Evolutionary conservation across 2,888 invertebrate genomes (phyloP), one percentile per base, ranked within the genome.

Genomic region (Timandra comae): DNA sequence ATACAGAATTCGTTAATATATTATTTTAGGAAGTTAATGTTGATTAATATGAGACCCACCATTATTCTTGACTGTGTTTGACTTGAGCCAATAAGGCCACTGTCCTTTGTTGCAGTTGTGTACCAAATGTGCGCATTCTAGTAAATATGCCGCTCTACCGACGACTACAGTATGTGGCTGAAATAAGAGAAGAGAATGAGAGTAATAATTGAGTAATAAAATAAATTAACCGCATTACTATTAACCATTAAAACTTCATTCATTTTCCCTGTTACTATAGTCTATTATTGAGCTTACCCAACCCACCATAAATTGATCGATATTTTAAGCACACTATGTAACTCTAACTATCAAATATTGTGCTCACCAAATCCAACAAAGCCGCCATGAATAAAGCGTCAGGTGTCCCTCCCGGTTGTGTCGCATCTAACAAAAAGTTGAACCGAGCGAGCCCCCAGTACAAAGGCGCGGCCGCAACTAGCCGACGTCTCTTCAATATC

Each of bases 11-110:
- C n/a, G n/a, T n/a, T n/a, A n/a, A n/a, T n/a, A n/a, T n/a, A n/a
- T n/a, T n/a, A n/a, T n/a, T n/a, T n/a, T n/a, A n/a, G n/a, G n/a
- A n/a, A n/a, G n/a, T n/a, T n/a, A n/a, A n/a, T n/a, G n/a, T n/a
- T n/a, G n/a, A n/a, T n/a, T n/a, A n/a, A n/a, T n/a, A n/a, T n/a
- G 16, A 16, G 26, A 41, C 59, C 61, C 52, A 82, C 84, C 64
- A 20, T 74, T 64, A 41, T 67, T 73, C 62, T 85, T 85, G 5
- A 71, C 66, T 2, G 71, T 61, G 46, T 93, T 94, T 5, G 95
- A 90, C 74, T 97, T 97, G 90, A 98, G 94, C 98, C 99, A 99
- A 33, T 93, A 91, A 0, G 99, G 99, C 99, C 99, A 99, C 53
- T 97, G 96, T 0, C 98, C 98, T 65, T 96, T 95, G 73, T 99